A percentile compares a stretch with the other conserved stretches of the same genome.
Conservation (phyloP, 2,888 invertebrate genomes). For the Lasiommata megera region DNA sequence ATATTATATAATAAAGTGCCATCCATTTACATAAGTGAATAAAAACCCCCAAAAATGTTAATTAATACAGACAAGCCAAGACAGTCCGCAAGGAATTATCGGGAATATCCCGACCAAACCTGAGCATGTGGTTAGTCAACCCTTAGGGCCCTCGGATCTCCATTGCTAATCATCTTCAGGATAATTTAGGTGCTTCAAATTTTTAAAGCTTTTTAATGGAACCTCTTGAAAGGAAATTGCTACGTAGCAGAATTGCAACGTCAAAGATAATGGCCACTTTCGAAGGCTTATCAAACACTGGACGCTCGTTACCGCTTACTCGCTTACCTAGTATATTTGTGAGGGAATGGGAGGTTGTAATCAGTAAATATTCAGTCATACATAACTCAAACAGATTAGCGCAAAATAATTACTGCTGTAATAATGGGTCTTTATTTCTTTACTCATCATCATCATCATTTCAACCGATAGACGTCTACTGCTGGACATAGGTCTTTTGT, state of each 20-base stretch:
- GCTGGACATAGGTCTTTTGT: no score
- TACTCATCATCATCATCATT: no score
- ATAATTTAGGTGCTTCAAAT: conserved; percentile 31
- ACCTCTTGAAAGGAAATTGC: conserved; percentile 16
- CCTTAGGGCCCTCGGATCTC: conserved; percentile 20
- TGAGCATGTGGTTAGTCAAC: neutral
- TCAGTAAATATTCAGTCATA: neutral
- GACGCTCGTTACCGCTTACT: neutral
- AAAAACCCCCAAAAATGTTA: no score
- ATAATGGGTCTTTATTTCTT: no score
- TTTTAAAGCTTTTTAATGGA: conserved; percentile 24
- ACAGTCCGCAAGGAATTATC: neutral
- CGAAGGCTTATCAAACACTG: conserved; percentile 6
- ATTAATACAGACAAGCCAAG: neutral
- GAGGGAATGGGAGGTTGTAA: neutral
- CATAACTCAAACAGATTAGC: neutral
- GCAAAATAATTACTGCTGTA: neutral
- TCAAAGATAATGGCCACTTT: conserved; percentile 4
- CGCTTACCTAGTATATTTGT: no score
- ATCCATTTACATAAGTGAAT: no score
- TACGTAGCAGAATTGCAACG: conserved; percentile 17
- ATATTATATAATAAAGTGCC: no score
- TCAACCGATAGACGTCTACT: no score
- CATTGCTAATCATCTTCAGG: conserved; percentile 32
- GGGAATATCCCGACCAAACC: neutral